Conservation (phyloP, 2,888 invertebrate species). For the Malacosoma neustria region DNA sequence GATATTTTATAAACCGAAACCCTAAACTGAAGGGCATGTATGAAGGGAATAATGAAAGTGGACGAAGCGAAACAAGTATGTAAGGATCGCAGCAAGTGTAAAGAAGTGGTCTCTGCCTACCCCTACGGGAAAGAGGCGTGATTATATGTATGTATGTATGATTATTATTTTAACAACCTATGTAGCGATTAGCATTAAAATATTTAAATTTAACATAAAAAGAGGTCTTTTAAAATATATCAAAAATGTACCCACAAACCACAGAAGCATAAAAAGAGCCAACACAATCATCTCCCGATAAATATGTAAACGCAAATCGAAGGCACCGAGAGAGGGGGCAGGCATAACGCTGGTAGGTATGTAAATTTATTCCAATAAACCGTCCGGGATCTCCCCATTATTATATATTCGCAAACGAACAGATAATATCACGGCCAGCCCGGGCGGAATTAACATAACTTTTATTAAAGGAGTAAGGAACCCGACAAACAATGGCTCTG, state of each 20-base stretch:
- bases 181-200: too few species aligned
- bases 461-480: slow-evolving; percentile 67
- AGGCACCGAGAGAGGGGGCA: slow-evolving; percentile 27
- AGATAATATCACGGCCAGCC: slow-evolving; percentile 67
- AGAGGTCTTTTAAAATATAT: slow-evolving; percentile 3
- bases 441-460: slow-evolving; percentile 65
- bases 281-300: slow-evolving; percentile 56
- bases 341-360: slow-evolving; percentile 42
- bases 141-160: too few species aligned
- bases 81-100: too few species aligned
- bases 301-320: slow-evolving; percentile 69
- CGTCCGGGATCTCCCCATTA: slow-evolving; percentile 54
- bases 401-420: slow-evolving; percentile 73
- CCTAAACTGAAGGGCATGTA: too few species aligned
- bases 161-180: too few species aligned
- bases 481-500: slow-evolving; percentile 58
- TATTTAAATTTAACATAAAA: too few species aligned
- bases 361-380: slow-evolving; percentile 75
- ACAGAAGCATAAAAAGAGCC: slow-evolving; percentile 7
- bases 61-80: too few species aligned
- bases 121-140: too few species aligned
- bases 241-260: slow-evolving; percentile 20
- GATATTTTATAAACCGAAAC: too few species aligned
- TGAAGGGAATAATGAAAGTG: too few species aligned
- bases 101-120: too few species aligned